Conservation (phyloP, 1,140 invertebrate species). For the Atta texana region DNA sequence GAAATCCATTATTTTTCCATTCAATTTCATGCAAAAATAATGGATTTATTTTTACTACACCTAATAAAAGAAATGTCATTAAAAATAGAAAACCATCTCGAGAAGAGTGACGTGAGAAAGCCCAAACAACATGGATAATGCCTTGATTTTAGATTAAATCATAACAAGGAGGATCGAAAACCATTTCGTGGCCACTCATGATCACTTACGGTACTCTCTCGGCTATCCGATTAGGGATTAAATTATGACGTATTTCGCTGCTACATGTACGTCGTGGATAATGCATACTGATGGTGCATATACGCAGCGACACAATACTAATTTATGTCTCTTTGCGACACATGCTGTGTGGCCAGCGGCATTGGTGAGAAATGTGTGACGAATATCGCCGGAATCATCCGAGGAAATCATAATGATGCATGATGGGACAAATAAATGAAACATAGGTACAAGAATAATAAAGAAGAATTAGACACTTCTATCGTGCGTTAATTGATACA, state of each 20-base stretch:
- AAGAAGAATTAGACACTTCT: not conserved
- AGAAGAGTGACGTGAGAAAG: not conserved
- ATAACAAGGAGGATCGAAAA: slow-evolving; percentile 65
- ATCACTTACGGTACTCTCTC: slow-evolving; percentile 67
- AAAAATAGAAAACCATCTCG: not conserved
- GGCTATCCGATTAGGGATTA: slow-evolving; percentile 72
- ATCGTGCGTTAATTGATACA: not conserved
- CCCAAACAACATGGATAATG: not conserved
- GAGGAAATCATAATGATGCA: not conserved
- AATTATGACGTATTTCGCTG: slow-evolving; percentile 72
- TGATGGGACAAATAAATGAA: not conserved
- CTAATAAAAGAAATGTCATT: not conserved
- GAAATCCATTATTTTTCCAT: too few species aligned
- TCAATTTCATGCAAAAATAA: too few species aligned
- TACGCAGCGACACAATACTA: slow-evolving; percentile 54
- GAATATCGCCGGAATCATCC: slow-evolving; percentile 14
- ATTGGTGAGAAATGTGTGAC: slow-evolving; percentile 7
- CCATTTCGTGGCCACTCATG: slow-evolving; percentile 64
- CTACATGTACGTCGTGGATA: slow-evolving; percentile 67
- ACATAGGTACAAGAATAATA: not conserved
- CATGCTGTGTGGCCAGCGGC: slow-evolving; percentile 51
- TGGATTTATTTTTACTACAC: too few species aligned
- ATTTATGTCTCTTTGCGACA: slow-evolving; percentile 69
- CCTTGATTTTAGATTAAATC: slow-evolving; percentile 65
- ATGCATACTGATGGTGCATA: slow-evolving; percentile 66